These are phyloP conservation scores for Sakesphorus luctuosus DNA, from an alignment of 2,113 vertebrate species.

Conservation along the genomic window DNA sequence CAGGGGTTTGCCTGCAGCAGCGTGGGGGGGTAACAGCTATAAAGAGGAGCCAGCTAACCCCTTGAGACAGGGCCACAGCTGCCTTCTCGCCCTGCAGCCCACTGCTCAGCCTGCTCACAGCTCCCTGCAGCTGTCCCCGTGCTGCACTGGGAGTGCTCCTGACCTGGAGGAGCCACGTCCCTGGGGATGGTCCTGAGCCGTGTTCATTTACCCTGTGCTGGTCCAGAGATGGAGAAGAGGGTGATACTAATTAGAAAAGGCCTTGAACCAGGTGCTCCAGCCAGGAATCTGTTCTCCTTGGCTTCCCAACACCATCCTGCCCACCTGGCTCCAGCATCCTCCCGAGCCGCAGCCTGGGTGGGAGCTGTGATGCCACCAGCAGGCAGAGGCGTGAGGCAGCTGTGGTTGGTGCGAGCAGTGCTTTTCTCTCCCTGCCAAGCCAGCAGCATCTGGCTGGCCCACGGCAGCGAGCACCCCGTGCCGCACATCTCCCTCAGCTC, in stretches of 20 bases:
- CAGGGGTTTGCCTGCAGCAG: not conserved
- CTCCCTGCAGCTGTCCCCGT: not conserved
- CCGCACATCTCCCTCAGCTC: not conserved
- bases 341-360: rapidly evolving
- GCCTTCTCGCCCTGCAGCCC: not conserved
- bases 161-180: not conserved
- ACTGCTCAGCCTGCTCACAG: rapidly evolving
- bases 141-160: not conserved
- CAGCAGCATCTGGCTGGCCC: slow-evolving; percentile 26
- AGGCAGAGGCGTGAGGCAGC: not conserved
- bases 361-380: rapidly evolving
- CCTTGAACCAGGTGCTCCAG: not conserved
- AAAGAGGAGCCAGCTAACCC: not conserved
- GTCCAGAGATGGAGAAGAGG: not conserved
- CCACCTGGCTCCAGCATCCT: not conserved
- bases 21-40: not conserved
- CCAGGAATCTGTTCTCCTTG: not conserved
- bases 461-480: not conserved
- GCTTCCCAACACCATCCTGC: not conserved
- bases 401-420: rapidly evolving
- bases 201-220: not conserved
- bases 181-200: rapidly evolving
- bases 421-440: not conserved
- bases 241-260: rapidly evolving
- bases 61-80: not conserved